Percentiles rank a stretch among this genome's conserved stretches.
Evolutionary conservation across 1,140 invertebrate species (phyloP).

Genomic region (Teleogryllus occipitalis): DNA sequence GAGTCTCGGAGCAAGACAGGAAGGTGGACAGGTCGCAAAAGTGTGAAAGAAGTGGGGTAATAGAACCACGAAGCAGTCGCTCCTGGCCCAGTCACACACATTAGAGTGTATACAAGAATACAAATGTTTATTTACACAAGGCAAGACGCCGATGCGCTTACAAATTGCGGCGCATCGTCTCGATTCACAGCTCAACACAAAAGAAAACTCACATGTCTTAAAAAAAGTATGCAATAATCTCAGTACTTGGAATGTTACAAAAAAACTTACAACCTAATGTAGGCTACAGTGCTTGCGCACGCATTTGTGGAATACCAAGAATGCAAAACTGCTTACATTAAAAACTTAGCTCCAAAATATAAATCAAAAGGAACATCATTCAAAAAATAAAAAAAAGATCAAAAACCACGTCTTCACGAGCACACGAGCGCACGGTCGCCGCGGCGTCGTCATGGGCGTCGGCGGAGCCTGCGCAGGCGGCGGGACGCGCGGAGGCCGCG

Average conservation of each 20-base stretch:
- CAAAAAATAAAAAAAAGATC: neutral
- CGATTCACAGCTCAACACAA: neutral
- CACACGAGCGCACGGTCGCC: neutral
- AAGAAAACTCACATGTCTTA: neutral
- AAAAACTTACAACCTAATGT: neutral
- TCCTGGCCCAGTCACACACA: too few species aligned
- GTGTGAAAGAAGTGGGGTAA: too few species aligned
- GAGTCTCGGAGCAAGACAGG: too few species aligned
- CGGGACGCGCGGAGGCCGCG: too few species aligned
- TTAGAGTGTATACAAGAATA: neutral
- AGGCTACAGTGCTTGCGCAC: neutral
- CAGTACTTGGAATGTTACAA: neutral
- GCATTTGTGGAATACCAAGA: neutral
- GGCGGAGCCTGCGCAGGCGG: too few species aligned
- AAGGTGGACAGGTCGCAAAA: too few species aligned
- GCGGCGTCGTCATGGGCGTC: too few species aligned
- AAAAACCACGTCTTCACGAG: neutral
- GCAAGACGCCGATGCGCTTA: neutral
- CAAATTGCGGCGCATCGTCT: neutral
- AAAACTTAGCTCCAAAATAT: neutral
- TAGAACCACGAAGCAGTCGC: too few species aligned
- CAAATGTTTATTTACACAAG: neutral
- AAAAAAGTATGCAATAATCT: neutral
- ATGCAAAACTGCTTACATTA: neutral
- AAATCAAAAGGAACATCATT: neutral